Evolutionary conservation across 2,888 invertebrate species (phyloP).

Genomic region (Netelia inedita): DNA sequence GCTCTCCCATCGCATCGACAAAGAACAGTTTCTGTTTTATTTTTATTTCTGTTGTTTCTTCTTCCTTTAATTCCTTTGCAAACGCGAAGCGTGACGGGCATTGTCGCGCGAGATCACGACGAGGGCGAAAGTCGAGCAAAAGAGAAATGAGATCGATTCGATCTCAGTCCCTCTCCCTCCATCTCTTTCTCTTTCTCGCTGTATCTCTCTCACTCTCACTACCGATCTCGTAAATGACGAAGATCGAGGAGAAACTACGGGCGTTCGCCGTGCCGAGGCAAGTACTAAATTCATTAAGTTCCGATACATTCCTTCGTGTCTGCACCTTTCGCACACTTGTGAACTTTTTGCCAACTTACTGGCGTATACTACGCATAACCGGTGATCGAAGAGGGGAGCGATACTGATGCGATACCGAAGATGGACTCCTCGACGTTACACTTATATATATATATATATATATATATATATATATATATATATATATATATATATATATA

Average conservation of each 20-base stretch:
- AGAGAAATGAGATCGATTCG: slow-evolving; percentile 51
- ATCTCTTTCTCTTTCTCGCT: not conserved
- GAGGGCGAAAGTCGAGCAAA: slow-evolving; percentile 27
- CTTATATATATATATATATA: slow-evolving; percentile 39
- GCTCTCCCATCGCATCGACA: slow-evolving; percentile 43
- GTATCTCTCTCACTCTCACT: slow-evolving; percentile 7
- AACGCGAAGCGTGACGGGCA: slow-evolving; percentile 58
- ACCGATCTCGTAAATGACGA: slow-evolving; percentile 45
- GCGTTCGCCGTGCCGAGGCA: slow-evolving; percentile 48
- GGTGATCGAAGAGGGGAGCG: slow-evolving; percentile 19
- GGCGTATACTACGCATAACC: slow-evolving; percentile 34
- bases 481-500: slow-evolving; percentile 37
- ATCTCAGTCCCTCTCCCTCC: not conserved
- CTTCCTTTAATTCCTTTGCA: slow-evolving; percentile 35
- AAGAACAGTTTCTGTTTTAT: slow-evolving; percentile 37
- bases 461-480: slow-evolving; percentile 30
- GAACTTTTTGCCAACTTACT: slow-evolving; percentile 60
- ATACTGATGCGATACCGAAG: slow-evolving; percentile 62
- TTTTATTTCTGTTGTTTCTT: slow-evolving; percentile 4
- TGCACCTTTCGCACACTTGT: slow-evolving; percentile 67
- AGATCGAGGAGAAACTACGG: slow-evolving; percentile 42
- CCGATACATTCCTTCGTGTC: slow-evolving; percentile 73
- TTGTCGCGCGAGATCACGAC: slow-evolving; percentile 50
- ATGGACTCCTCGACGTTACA: slow-evolving; percentile 52
- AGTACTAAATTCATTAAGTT: slow-evolving; percentile 74